A percentile compares a stretch with the other conserved stretches of the same genome.
Conservation (phyloP, 2,113 vertebrate species). For the Gasterosteus aculeatus region DNA sequence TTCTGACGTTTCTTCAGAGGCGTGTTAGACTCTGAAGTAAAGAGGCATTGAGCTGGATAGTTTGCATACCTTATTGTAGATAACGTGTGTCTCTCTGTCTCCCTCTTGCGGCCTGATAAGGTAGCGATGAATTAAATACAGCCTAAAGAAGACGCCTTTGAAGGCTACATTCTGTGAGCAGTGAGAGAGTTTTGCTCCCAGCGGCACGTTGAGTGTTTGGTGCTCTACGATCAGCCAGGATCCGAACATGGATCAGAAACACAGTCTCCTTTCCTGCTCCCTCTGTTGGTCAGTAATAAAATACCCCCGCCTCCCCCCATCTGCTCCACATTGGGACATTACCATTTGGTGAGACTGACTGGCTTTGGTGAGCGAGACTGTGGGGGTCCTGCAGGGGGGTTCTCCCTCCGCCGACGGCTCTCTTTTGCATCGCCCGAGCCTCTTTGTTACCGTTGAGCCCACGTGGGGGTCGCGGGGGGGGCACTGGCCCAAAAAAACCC, state of each 20-base stretch:
- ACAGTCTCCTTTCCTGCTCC: conserved; percentile 35
- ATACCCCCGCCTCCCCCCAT: conserved; percentile 49
- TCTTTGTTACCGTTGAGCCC: conserved; percentile 69
- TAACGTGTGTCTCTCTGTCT: conserved; percentile 5
- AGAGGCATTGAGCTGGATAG: background rate
- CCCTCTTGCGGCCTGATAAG: conserved; percentile 47
- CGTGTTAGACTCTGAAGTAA: background rate
- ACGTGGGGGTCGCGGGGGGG: conserved; percentile 42
- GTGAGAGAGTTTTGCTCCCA: conserved; percentile 1
- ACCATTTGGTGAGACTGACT: conserved; percentile 84
- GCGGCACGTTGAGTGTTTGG: background rate
- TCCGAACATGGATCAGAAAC: conserved; percentile 2
- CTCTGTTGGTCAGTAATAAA: conserved; percentile 63
- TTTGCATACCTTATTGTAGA: background rate
- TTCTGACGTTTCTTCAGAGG: background rate
- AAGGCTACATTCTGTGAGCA: background rate
- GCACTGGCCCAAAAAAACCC: conserved; percentile 24
- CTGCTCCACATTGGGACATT: conserved; percentile 79
- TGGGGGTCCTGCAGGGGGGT: conserved; percentile 84
- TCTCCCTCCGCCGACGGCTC: conserved; percentile 68
- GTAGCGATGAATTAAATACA: background rate
- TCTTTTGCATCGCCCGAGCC: conserved; percentile 33
- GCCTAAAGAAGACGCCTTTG: background rate
- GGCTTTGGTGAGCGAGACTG: conserved; percentile 80
- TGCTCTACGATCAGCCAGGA: background rate